These are phyloP conservation scores for Caenorhabditis tropicalis DNA, from an alignment of 1,140 invertebrate species.

Conservation along the genomic window DNA sequence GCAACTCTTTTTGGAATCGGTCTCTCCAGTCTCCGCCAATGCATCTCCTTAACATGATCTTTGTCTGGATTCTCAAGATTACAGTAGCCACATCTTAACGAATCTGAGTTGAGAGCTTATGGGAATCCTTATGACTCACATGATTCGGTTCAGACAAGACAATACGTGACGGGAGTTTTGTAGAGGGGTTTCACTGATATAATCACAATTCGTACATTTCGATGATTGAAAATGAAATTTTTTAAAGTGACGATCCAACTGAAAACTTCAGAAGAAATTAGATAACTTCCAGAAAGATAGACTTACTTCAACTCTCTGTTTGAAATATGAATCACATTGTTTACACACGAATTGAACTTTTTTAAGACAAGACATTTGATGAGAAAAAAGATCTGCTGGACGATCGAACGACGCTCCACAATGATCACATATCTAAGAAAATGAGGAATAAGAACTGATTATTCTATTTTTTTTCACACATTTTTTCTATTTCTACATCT, in stretches of 20 bases:
- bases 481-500: slow-evolving; percentile 1
- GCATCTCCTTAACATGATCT: not conserved
- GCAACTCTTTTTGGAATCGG: not conserved
- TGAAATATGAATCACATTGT: slow-evolving; percentile 14
- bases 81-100: slow-evolving; percentile 43
- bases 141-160: not conserved
- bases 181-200: not conserved
- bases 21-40: slow-evolving; percentile 13
- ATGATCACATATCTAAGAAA: not conserved
- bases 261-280: not conserved
- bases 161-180: not conserved
- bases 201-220: slow-evolving; percentile 14
- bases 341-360: slow-evolving; percentile 1
- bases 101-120: not conserved
- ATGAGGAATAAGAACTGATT: not conserved
- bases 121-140: not conserved
- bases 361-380: not conserved
- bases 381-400: not conserved
- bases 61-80: not conserved
- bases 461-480: not conserved
- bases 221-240: not conserved
- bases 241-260: slow-evolving; percentile 47
- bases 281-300: not conserved
- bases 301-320: slow-evolving; percentile 35
- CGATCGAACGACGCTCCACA: not conserved